Percentiles rank a stretch among this genome's conserved stretches.
Evolutionary conservation across 2,797 vertebrate genomes (phyloP).

Genomic region (Acanthopagrus latus): DNA sequence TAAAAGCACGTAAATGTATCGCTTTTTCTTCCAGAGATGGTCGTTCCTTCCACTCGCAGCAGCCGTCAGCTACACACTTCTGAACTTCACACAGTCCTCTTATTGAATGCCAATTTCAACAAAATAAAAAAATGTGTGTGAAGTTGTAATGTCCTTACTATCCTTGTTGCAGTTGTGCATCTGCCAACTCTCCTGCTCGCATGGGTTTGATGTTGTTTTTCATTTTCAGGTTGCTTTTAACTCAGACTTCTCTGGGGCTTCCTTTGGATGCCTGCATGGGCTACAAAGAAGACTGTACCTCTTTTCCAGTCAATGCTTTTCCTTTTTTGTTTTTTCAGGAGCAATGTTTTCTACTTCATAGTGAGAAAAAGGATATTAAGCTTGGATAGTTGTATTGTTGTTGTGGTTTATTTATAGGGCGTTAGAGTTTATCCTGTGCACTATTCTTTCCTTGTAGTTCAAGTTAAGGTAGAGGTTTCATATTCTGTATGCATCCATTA

Average conservation of each 20-base stretch:
- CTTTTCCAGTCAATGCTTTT: slow-evolving; percentile 15
- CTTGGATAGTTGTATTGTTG: slow-evolving; percentile 8
- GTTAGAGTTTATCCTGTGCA: slow-evolving; percentile 1
- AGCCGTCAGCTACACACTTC: slow-evolving; percentile 35
- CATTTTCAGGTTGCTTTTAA: slow-evolving; percentile 61
- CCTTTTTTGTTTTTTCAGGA: slow-evolving; percentile 19
- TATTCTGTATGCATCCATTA: neutral
- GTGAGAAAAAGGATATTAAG: slow-evolving; percentile 27
- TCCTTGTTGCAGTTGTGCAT: slow-evolving; percentile 49
- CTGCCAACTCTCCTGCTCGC: slow-evolving; percentile 58
- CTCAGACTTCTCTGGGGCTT: slow-evolving; percentile 62
- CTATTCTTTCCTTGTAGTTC: slow-evolving; percentile 10
- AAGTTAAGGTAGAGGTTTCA: slow-evolving; percentile 1
- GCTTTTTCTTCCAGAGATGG: neutral
- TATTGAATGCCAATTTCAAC: slow-evolving; percentile 50
- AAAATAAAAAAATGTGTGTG: slow-evolving; percentile 47
- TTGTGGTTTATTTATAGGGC: slow-evolving; percentile 14
- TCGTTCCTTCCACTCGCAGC: slow-evolving; percentile 9
- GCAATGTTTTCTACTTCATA: slow-evolving; percentile 27
- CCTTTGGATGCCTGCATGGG: slow-evolving; percentile 38
- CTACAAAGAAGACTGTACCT: slow-evolving; percentile 58
- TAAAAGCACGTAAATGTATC: neutral
- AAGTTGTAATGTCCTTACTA: slow-evolving; percentile 54
- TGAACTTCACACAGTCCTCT: slow-evolving; percentile 31
- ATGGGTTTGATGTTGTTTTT: slow-evolving; percentile 69